Base-by-base conservation (phyloP, 2,888 invertebrate genomes). In the Temnothorax rugatulus region DNA sequence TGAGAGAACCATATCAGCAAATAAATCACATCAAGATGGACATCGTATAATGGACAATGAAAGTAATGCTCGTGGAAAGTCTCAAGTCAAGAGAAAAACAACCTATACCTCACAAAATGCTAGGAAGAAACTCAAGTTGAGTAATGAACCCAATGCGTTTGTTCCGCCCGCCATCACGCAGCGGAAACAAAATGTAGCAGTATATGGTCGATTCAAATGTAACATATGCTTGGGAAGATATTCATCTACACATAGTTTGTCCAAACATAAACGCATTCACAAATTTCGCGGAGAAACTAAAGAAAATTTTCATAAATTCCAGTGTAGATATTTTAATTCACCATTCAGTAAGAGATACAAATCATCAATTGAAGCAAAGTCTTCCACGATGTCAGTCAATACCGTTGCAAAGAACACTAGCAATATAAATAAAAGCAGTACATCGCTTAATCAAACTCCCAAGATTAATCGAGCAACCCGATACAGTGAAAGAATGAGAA, bases 201-300 rank as follows among this genome's bases (percentile, higher is more conserved):
- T n/a, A 25, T 1, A 2, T 7, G 4, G 0, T 52, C n/a, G 21
- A 13, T 57, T 54, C 4, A 13, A 84, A 59, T 92, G 92, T 64
- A 79, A 84, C 0, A 81, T 93, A 81, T 92, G 92, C 25, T 59
- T 86, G 29, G 91, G 90, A 34, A n/a, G 77, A 1, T 92, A 91
- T 34, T 74, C 85, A 41, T n/a, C 18, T 64, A 0, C 0, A 0
- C 73, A 69, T 41, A 83, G 87, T 66, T 74, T 88, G 9, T 18
- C 15, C 29, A 87, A 82, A 63, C 92, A 92, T 59, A 63, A 41
- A 29, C 54, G 59, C 1, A n/a, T 52, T 64, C 92, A 92, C 54
- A 69, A 47, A 11, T 34, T 5, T 0, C 88, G 90, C 13, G 92
- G 91, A 21, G 91, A 92, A 82, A 92, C 93, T 7, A 86, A 83